These are phyloP conservation scores for Poliocrania exsul DNA, from an alignment of 2,797 vertebrate genomes.

Conservation along the genomic window DNA sequence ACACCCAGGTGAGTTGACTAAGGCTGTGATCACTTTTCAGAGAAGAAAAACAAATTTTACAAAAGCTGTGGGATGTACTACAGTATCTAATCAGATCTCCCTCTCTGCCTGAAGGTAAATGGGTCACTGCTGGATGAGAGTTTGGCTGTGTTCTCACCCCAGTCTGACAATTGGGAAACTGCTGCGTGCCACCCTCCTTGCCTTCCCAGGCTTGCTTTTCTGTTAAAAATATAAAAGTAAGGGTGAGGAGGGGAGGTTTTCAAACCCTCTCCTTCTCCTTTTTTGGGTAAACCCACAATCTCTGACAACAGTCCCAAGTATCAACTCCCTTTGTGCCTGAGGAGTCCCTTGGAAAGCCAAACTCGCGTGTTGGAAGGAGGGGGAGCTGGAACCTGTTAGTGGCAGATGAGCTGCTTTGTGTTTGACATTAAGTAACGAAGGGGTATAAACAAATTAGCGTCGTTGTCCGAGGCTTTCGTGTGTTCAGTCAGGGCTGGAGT, in stretches of 20 bases:
- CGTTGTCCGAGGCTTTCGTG: not conserved
- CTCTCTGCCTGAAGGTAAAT: slow-evolving; percentile 5
- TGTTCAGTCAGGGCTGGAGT: not conserved
- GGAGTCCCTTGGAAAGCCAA: not conserved
- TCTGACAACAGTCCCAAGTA: not conserved
- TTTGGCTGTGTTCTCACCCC: not conserved
- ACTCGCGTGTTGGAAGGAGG: fast-evolving
- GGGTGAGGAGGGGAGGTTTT: not conserved
- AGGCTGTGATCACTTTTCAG: not conserved
- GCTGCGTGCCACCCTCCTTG: not conserved
- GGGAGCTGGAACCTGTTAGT: not conserved
- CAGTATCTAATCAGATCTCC: not conserved
- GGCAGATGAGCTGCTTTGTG: not conserved
- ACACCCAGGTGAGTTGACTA: not conserved
- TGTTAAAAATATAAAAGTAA: not conserved
- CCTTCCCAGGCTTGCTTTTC: not conserved
- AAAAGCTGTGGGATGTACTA: not conserved
- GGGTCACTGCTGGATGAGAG: not conserved
- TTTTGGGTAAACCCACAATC: not conserved
- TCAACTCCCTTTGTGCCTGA: not conserved
- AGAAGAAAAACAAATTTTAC: not conserved
- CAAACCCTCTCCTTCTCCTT: not conserved
- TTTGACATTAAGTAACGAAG: not conserved
- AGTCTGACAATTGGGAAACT: not conserved
- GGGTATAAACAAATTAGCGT: not conserved